Conservation (phyloP, 2,888 invertebrate species). For the Crioceris asparagi region DNA sequence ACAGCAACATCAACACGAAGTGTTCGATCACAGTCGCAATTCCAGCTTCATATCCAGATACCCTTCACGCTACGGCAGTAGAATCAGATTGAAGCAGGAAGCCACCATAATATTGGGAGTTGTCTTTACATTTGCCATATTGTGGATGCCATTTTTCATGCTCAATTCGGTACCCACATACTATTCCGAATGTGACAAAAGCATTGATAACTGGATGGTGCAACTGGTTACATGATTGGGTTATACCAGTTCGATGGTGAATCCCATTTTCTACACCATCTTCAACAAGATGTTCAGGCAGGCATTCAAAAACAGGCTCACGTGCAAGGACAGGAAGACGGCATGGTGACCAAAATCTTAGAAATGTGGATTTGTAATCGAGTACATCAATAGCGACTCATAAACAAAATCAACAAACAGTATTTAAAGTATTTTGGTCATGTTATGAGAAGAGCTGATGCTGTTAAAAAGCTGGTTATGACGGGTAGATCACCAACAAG, state of each 20-base stretch:
- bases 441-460: no score
- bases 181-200: constrained; percentile 68
- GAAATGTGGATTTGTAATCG: no score
- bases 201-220: constrained; percentile 67
- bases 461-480: no score
- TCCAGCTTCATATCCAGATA: constrained; percentile 74
- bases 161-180: constrained; percentile 77
- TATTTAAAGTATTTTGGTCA: no score
- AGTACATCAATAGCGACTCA: no score
- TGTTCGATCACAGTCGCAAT: constrained; percentile 61
- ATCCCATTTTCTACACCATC: constrained; percentile 92
- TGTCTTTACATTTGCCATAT: constrained; percentile 85
- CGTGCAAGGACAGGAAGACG: constrained; percentile 50
- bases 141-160: constrained; percentile 95
- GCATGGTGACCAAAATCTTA: constrained; percentile 49
- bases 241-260: constrained; percentile 89
- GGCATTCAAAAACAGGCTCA: constrained; percentile 76
- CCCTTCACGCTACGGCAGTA: constrained; percentile 72
- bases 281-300: constrained; percentile 90
- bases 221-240: constrained; percentile 88
- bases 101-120: constrained; percentile 93
- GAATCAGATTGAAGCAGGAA: constrained; percentile 80
- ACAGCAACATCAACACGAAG: constrained; percentile 24
- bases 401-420: no score
- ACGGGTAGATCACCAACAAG: no score